phyloP scores from a whole-genome alignment of 2,888 invertebrate species.

The Lymantria dispar region DNA sequence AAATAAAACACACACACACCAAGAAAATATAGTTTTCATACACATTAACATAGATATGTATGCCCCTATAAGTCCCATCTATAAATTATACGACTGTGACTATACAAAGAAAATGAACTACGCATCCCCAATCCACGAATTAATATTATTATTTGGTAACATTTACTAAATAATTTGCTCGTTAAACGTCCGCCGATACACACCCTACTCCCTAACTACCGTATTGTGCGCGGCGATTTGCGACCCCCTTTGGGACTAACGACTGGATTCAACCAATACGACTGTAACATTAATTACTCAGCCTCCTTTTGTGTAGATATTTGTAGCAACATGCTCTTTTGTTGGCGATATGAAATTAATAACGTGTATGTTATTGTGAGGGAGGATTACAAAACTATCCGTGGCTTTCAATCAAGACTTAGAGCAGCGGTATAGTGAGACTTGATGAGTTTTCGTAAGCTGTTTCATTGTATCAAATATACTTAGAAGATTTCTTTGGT shows the following conservation, averaged over 20 bases:
- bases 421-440: slow-evolving; percentile 38
- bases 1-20: not conserved
- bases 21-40: not conserved
- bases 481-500: not conserved
- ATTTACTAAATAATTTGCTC: slow-evolving; percentile 82
- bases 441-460: slow-evolving; percentile 59
- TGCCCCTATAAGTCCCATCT: not conserved
- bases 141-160: slow-evolving; percentile 82
- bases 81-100: not conserved
- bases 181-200: slow-evolving; percentile 76
- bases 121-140: slow-evolving; percentile 52
- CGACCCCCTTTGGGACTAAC: slow-evolving; percentile 63
- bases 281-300: slow-evolving; percentile 72
- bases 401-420: slow-evolving; percentile 51
- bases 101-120: not conserved
- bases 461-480: slow-evolving; percentile 19
- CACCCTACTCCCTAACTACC: slow-evolving; percentile 69
- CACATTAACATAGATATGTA: not conserved
- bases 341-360: slow-evolving; percentile 67
- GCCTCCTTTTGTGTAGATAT: slow-evolving; percentile 66
- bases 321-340: slow-evolving; percentile 77
- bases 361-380: slow-evolving; percentile 49
- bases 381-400: slow-evolving; percentile 63
- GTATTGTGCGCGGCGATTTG: slow-evolving; percentile 67
- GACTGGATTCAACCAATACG: slow-evolving; percentile 69